These are phyloP conservation scores for Petaurus breviceps DNA, from an alignment of 2,113 vertebrate species.

Conservation along the genomic window DNA sequence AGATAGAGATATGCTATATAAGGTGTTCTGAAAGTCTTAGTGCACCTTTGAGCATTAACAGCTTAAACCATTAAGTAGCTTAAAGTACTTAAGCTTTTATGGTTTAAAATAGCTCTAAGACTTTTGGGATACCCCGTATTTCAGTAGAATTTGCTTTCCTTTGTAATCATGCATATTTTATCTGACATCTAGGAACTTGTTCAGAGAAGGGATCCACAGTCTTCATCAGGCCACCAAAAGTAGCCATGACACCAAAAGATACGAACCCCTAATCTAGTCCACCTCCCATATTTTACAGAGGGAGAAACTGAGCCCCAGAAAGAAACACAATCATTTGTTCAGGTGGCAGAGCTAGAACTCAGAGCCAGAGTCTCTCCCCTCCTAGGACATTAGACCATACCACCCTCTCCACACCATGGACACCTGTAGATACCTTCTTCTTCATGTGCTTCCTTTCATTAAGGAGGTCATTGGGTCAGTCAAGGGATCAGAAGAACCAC, in stretches of 20 bases:
- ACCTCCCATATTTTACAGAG: background rate
- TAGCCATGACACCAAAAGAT: background rate
- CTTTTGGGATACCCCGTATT: background rate
- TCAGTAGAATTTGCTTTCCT: background rate
- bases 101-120: background rate
- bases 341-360: too few species aligned
- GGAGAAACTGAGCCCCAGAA: background rate
- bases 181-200: background rate
- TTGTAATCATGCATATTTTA: background rate
- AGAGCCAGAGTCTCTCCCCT: background rate
- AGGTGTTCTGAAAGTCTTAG: background rate
- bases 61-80: background rate
- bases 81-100: background rate
- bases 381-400: background rate
- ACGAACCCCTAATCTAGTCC: background rate
- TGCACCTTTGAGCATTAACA: background rate
- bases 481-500: background rate
- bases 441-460: background rate
- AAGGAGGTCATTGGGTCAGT: background rate
- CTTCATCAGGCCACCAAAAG: background rate
- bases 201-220: background rate
- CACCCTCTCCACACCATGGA: background rate
- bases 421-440: background rate
- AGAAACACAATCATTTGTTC: background rate
- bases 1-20: background rate